These are phyloP conservation scores for Melanostoma mellinum DNA, from an alignment of 2,888 invertebrate genomes.

Conservation along the genomic window DNA sequence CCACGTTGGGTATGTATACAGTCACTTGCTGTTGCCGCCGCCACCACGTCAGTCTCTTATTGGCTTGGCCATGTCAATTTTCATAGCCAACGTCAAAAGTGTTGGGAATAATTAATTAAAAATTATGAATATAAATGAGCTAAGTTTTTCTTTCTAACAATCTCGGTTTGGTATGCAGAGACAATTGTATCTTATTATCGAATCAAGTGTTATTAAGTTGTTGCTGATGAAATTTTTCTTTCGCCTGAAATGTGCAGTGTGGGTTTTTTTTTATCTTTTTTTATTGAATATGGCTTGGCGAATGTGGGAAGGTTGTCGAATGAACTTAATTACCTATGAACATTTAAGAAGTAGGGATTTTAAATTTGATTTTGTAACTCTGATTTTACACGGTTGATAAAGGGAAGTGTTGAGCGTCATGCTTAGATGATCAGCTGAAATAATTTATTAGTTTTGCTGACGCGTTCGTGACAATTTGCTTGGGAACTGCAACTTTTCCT, in stretches of 20 bases:
- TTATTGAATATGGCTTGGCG: constrained; percentile 1
- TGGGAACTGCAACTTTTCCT: no score
- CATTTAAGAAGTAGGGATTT: constrained; percentile 7
- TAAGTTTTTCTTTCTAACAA: constrained; percentile 8
- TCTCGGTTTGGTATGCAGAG: constrained; percentile 48
- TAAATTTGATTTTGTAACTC: constrained; percentile 12
- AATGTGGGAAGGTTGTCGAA: constrained; percentile 54
- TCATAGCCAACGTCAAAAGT: constrained; percentile 44
- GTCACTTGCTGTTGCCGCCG: background rate
- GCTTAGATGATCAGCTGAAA: background rate
- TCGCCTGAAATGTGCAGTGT: constrained; percentile 1
- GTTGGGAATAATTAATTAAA: constrained; percentile 64
- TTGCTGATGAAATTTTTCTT: constrained; percentile 53
- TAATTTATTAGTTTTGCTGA: no score
- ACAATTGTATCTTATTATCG: constrained; percentile 62
- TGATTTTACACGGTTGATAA: background rate
- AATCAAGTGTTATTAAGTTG: constrained; percentile 69
- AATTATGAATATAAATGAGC: constrained; percentile 62
- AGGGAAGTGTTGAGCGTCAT: constrained; percentile 14
- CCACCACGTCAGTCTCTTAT: background rate
- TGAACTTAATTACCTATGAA: constrained; percentile 20
- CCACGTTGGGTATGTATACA: constrained; percentile 9
- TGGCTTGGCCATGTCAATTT: constrained; percentile 41
- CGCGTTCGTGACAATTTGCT: no score
- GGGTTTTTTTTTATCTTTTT: constrained; percentile 16